Evolutionary conservation across 2,797 vertebrate species (phyloP).

Genomic region (Megaceryle alcyon): DNA sequence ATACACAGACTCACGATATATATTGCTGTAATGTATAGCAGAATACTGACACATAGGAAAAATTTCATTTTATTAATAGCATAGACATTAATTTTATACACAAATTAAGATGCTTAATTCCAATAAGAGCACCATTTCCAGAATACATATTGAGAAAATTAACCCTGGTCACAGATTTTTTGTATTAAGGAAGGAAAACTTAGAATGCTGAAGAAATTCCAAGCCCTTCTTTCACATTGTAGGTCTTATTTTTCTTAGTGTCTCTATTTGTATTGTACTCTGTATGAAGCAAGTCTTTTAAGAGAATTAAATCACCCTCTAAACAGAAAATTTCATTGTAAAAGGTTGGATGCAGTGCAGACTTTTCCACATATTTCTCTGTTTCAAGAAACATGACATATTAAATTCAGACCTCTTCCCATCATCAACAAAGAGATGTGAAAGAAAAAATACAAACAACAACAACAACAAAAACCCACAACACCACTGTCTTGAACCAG

Average conservation of each 20-base stretch:
- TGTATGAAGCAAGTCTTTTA: background rate
- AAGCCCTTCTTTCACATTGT: background rate
- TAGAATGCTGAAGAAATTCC: constrained; percentile 28
- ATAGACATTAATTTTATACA: background rate
- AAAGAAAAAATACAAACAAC: background rate
- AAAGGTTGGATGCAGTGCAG: background rate
- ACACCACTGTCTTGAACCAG: background rate
- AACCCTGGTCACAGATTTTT: constrained; percentile 20
- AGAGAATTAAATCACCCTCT: background rate
- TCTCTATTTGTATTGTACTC: background rate
- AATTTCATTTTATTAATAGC: background rate
- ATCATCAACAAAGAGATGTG: background rate
- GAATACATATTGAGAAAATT: constrained; percentile 34
- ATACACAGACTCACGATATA: background rate
- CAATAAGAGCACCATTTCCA: background rate
- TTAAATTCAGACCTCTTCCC: background rate
- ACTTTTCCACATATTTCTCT: background rate
- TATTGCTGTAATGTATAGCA: background rate
- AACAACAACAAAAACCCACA: too few species aligned
- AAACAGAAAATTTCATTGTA: background rate
- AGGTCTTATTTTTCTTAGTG: background rate
- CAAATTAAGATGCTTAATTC: background rate
- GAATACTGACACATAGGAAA: background rate
- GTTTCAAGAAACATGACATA: background rate
- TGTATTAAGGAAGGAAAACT: constrained; percentile 9